Percentiles rank a stretch among this genome's conserved stretches.
These are phyloP conservation scores for Alexandromys fortis DNA, from an alignment of 2,113 vertebrate genomes.

Conservation along the genomic window DNA sequence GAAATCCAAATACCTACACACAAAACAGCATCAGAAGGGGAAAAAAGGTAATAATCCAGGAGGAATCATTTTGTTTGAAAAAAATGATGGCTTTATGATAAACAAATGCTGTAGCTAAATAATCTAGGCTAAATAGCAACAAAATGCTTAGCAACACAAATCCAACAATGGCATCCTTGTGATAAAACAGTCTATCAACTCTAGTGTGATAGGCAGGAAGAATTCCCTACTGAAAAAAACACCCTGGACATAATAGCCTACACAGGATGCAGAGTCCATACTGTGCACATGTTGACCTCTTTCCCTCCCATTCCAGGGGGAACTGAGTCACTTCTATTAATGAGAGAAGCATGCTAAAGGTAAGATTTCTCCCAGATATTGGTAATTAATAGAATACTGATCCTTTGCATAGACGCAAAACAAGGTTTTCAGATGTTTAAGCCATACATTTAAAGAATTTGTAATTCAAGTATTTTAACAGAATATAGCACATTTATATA, in stretches of 20 bases:
- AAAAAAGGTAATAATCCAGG: conserved; percentile 39
- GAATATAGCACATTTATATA: conserved; percentile 8
- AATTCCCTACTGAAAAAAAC: neutral
- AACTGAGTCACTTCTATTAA: neutral
- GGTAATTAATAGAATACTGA: neutral
- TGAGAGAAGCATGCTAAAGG: neutral
- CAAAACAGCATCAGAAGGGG: neutral
- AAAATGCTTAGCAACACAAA: conserved; percentile 40
- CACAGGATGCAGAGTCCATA: neutral
- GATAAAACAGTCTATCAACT: conserved; percentile 15
- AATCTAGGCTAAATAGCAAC: conserved; percentile 21
- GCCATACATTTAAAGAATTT: neutral
- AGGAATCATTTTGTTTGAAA: neutral
- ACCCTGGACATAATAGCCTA: neutral
- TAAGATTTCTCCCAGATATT: conserved; percentile 32
- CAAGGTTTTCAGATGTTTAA: conserved; percentile 11
- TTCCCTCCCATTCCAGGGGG: neutral
- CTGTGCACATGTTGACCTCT: neutral
- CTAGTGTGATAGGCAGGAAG: neutral
- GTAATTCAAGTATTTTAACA: conserved; percentile 16
- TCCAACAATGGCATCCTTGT: neutral
- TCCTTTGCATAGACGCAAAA: neutral
- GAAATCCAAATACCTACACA: conserved; percentile 21
- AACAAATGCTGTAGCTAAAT: conserved; percentile 35
- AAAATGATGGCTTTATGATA: conserved; percentile 23